Conservation (phyloP, 2,888 invertebrate species). For the Tenthredo distinguenda region DNA sequence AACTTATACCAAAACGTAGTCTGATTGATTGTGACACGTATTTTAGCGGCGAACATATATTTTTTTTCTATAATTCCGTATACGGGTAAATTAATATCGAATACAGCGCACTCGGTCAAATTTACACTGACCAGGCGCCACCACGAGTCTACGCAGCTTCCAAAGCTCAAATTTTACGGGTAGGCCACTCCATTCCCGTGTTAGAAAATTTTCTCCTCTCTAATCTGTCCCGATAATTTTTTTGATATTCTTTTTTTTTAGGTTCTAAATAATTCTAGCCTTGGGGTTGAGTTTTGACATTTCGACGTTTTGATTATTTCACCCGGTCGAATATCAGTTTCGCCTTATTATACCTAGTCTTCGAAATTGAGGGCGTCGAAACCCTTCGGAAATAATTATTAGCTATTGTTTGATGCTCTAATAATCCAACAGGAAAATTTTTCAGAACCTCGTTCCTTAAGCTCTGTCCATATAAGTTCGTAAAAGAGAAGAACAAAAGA, state of each 20-base stretch:
- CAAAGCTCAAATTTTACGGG: not conserved
- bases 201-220: not conserved
- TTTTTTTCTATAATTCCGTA: not conserved
- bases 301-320: slow-evolving; percentile 22
- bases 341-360: not conserved
- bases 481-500: not conserved
- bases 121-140: not conserved
- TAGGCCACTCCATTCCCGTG: not conserved
- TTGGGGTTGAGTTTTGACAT: slow-evolving; percentile 20
- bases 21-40: slow-evolving; percentile 4
- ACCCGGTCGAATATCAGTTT: not conserved
- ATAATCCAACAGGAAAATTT: not conserved
- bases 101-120: not conserved
- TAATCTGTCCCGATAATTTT: not conserved
- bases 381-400: slow-evolving; percentile 9
- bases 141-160: not conserved
- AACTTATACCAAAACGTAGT: not conserved
- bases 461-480: not conserved
- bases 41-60: not conserved
- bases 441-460: not conserved
- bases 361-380: not conserved
- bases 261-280: not conserved
- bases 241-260: not conserved
- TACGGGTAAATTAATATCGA: not conserved
- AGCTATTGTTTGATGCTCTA: not conserved